A percentile compares a stretch with the other conserved stretches of the same genome.
These are phyloP conservation scores for Mylabris sibirica DNA, from an alignment of 2,888 invertebrate genomes.

Conservation along the genomic window DNA sequence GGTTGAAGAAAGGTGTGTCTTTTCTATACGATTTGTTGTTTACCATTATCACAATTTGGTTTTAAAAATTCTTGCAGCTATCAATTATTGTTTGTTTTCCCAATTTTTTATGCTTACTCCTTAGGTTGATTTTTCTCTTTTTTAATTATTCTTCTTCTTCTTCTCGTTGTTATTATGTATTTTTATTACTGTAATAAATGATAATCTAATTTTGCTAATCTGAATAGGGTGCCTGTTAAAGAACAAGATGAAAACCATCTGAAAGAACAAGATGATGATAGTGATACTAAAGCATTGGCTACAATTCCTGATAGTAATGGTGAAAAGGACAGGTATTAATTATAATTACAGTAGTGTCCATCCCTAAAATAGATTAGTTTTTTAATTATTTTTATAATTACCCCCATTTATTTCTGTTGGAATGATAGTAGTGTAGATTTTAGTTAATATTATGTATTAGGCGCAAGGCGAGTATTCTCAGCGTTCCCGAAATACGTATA, in stretches of 20 bases:
- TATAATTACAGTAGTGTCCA: not conserved
- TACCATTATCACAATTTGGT: not conserved
- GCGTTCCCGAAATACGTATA: conserved; percentile 83
- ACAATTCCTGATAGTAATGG: conserved; percentile 40
- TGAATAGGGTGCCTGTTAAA: conserved; percentile 46
- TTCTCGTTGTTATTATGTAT: not conserved
- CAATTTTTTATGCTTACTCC: not conserved
- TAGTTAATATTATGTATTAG: conserved; percentile 57
- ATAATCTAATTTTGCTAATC: conserved; percentile 26
- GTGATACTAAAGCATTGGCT: conserved; percentile 53
- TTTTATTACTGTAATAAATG: not conserved
- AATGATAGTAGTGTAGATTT: conserved; percentile 49
- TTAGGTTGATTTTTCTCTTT: not conserved
- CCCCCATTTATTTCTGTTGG: conserved; percentile 19
- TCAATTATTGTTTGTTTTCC: conserved; percentile 4
- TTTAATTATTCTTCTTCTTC: not conserved
- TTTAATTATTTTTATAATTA: not conserved
- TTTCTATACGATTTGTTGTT: conserved; percentile 8
- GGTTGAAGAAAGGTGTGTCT: conserved; percentile 54
- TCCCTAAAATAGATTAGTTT: not conserved
- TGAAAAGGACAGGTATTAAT: conserved; percentile 54
- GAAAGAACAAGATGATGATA: conserved; percentile 43
- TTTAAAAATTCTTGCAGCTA: not conserved
- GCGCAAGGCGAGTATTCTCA: conserved; percentile 77
- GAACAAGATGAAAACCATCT: conserved; percentile 19